Percentiles rank a stretch among this genome's conserved stretches.
Conservation (phyloP, 2,797 vertebrate genomes). For the Epinephelus awoara region DNA sequence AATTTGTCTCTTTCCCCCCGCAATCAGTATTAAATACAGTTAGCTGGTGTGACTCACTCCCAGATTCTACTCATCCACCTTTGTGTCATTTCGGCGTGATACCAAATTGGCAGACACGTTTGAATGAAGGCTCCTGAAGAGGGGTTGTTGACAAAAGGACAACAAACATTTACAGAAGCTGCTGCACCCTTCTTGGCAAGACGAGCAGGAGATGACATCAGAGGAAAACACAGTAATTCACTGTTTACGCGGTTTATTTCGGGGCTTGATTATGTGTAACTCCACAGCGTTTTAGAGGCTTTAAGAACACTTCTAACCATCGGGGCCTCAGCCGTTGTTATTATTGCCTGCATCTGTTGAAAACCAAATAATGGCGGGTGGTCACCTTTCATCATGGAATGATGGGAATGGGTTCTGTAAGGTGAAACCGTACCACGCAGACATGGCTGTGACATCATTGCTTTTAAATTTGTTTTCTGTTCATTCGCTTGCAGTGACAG, state of each 20-base stretch:
- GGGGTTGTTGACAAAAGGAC: constrained; percentile 77
- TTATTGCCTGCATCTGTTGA: constrained; percentile 84
- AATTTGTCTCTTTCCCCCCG: neutral
- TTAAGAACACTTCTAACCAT: constrained; percentile 71
- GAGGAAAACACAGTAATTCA: constrained; percentile 71
- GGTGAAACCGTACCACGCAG: constrained; percentile 67
- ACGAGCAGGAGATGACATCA: constrained; percentile 76
- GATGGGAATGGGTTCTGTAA: constrained; percentile 81
- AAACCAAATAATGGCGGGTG: constrained; percentile 85
- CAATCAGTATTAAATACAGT: constrained; percentile 26
- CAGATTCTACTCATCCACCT: constrained; percentile 55
- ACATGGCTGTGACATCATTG: constrained; percentile 77
- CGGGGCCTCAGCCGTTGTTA: constrained; percentile 71
- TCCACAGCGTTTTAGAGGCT: constrained; percentile 69
- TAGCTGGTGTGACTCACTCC: constrained; percentile 32
- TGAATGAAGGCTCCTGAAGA: constrained; percentile 55
- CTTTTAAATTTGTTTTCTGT: constrained; percentile 76
- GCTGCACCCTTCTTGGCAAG: constrained; percentile 68
- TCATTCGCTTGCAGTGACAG: constrained; percentile 56
- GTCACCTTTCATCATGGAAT: constrained; percentile 85
- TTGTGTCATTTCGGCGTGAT: constrained; percentile 37
- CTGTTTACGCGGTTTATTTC: constrained; percentile 81
- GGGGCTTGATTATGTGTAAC: constrained; percentile 72
- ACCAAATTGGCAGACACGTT: constrained; percentile 62
- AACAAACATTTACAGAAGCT: constrained; percentile 85